Conservation (phyloP, 2,888 invertebrate genomes). For the Ennomos quercinarius region DNA sequence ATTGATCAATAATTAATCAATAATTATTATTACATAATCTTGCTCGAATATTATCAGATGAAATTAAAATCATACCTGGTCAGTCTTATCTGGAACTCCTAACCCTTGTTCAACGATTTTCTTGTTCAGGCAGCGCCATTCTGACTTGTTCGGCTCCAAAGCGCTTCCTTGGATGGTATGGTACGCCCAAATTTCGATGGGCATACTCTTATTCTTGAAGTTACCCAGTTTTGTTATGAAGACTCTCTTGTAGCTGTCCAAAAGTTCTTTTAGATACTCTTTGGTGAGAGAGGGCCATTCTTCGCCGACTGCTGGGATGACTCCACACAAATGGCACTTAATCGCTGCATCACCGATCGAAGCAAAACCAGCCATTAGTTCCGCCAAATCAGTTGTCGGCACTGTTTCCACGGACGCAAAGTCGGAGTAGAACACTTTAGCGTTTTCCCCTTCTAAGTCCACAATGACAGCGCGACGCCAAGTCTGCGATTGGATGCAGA, state of each 20-base stretch:
- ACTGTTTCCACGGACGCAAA: constrained; percentile 85
- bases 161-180: constrained; percentile 86
- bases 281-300: constrained; percentile 87
- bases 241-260: constrained; percentile 76
- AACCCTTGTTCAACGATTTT: constrained; percentile 88
- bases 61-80: constrained; percentile 50
- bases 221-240: constrained; percentile 85
- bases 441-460: constrained; percentile 63
- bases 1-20: neutral
- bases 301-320: constrained; percentile 88
- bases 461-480: constrained; percentile 87
- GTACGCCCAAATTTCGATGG: constrained; percentile 88
- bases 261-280: constrained; percentile 84
- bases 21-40: neutral
- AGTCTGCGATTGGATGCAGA: constrained; percentile 75
- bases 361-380: constrained; percentile 80
- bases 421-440: constrained; percentile 88
- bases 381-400: constrained; percentile 71
- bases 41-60: too few species aligned
- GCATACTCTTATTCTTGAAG: constrained; percentile 78
- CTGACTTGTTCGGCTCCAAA: constrained; percentile 86
- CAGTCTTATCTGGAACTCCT: constrained; percentile 75
- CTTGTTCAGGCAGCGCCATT: constrained; percentile 88
- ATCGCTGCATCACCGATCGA: constrained; percentile 84
- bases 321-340: constrained; percentile 89